These are phyloP conservation scores for Oryzias sinensis DNA, from an alignment of 2,797 vertebrate genomes.

Conservation along the genomic window DNA sequence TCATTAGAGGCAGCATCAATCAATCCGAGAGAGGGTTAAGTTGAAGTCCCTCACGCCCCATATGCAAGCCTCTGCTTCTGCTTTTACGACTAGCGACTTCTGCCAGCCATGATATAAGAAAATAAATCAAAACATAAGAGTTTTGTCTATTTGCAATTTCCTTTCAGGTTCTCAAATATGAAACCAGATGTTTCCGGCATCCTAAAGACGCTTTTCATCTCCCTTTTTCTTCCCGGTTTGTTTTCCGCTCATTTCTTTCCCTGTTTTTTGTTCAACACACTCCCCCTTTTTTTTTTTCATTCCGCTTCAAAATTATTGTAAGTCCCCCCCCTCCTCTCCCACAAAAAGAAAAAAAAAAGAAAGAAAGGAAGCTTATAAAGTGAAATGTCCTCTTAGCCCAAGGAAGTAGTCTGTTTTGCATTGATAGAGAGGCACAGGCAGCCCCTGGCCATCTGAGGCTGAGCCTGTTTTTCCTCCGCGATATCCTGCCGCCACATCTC, in stretches of 20 bases:
- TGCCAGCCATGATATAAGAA: conserved; percentile 87
- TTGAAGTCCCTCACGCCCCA: conserved; percentile 61
- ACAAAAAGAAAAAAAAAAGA: conserved; percentile 46
- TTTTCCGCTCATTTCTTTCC: conserved; percentile 33
- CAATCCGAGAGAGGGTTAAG: conserved; percentile 80
- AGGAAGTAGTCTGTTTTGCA: conserved; percentile 93
- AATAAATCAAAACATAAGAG: conserved; percentile 98
- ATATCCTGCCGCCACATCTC: conserved; percentile 78
- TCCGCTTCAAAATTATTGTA: conserved; percentile 89
- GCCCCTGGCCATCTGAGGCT: conserved; percentile 79
- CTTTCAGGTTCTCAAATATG: conserved; percentile 88
- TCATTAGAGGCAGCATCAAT: conserved; percentile 86
- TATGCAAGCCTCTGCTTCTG: conserved; percentile 43
- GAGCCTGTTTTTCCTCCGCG: conserved; percentile 70
- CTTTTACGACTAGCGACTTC: conserved; percentile 85
- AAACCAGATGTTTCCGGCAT: conserved; percentile 97
- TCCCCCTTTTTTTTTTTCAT: conserved; percentile 32
- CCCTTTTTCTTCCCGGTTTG: conserved; percentile 61
- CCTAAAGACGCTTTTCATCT: conserved; percentile 94
- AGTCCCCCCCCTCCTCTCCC: conserved; percentile 54
- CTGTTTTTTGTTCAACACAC: conserved; percentile 31
- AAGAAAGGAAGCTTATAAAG: conserved; percentile 80
- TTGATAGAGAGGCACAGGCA: conserved; percentile 86
- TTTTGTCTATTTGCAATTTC: conserved; percentile 96
- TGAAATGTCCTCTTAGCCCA: conserved; percentile 90